Conservation (phyloP, 1,140 invertebrate species). For the Atta colombica region DNA sequence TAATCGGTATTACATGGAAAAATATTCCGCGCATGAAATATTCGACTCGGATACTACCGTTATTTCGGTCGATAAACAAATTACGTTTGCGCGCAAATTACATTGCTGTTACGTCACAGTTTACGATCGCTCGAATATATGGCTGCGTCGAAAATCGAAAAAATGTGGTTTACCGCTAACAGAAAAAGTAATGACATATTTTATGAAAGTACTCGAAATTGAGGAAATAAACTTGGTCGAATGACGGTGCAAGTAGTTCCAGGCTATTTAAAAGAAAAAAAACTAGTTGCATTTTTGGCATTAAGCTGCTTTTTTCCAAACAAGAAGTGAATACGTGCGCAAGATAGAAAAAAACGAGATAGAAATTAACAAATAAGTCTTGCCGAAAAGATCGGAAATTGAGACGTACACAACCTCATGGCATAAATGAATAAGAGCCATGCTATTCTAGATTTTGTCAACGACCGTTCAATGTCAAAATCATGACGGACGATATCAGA, state of each 20-base stretch:
- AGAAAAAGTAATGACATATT: conserved; percentile 10
- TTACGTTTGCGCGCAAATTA: conserved; percentile 31
- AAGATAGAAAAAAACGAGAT: conserved; percentile 31
- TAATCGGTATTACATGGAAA: conserved; percentile 46
- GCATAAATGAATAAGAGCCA: not conserved
- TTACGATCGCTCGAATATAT: conserved; percentile 7
- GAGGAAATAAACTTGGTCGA: conserved; percentile 6
- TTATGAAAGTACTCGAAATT: conserved; percentile 2
- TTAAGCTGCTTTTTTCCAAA: conserved; percentile 32
- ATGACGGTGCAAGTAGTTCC: not conserved
- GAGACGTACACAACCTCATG: conserved; percentile 36
- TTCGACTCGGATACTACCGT: not conserved
- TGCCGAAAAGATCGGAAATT: conserved; percentile 37
- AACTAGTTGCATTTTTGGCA: not conserved
- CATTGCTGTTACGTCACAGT: conserved; percentile 33
- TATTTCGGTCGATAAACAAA: conserved; percentile 48
- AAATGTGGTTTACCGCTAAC: conserved; percentile 8
- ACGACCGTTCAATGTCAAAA: conserved; percentile 55
- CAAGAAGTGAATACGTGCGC: conserved; percentile 49
- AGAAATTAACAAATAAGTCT: conserved; percentile 40
- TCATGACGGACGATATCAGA: not conserved
- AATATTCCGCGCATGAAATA: conserved; percentile 51
- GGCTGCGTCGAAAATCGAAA: conserved; percentile 22
- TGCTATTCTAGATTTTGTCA: conserved; percentile 24
- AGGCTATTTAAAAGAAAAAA: conserved; percentile 22